A percentile compares a stretch with the other conserved stretches of the same genome.
These are phyloP conservation scores for Pseudomyrmex flavicornis DNA, from an alignment of 1,140 invertebrate genomes.

Conservation along the genomic window DNA sequence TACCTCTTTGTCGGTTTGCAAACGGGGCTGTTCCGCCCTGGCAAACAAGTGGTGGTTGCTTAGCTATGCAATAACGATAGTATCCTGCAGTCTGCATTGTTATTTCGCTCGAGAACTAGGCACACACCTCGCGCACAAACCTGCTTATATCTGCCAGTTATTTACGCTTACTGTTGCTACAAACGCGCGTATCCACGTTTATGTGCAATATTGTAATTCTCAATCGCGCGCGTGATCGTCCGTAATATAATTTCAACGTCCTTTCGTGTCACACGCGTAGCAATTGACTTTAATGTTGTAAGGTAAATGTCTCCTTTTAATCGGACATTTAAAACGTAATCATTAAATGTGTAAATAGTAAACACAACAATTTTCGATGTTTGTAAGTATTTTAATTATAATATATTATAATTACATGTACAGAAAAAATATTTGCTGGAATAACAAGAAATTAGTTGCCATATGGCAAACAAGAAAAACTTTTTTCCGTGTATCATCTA, in stretches of 20 bases:
- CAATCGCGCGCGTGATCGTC: not conserved
- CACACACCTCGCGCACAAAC: conserved; percentile 42
- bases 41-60: conserved; percentile 72
- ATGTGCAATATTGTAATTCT: not conserved
- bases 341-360: too few species aligned
- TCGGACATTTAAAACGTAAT: too few species aligned
- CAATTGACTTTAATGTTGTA: not conserved
- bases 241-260: not conserved
- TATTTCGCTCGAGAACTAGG: conserved; percentile 66
- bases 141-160: conserved; percentile 51
- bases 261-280: not conserved
- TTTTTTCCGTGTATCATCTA: too few species aligned
- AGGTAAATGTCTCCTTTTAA: too few species aligned
- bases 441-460: too few species aligned
- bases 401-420: too few species aligned
- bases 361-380: too few species aligned
- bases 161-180: not conserved
- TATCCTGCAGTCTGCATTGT: conserved; percentile 63
- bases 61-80: conserved; percentile 75
- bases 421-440: too few species aligned
- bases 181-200: conserved; percentile 8
- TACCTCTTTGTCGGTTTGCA: conserved; percentile 77
- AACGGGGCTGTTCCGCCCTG: conserved; percentile 72
- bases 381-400: too few species aligned
- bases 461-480: too few species aligned